phyloP scores from a whole-genome alignment of 1,140 invertebrate species.

The Catajapyx aquilonaris region DNA sequence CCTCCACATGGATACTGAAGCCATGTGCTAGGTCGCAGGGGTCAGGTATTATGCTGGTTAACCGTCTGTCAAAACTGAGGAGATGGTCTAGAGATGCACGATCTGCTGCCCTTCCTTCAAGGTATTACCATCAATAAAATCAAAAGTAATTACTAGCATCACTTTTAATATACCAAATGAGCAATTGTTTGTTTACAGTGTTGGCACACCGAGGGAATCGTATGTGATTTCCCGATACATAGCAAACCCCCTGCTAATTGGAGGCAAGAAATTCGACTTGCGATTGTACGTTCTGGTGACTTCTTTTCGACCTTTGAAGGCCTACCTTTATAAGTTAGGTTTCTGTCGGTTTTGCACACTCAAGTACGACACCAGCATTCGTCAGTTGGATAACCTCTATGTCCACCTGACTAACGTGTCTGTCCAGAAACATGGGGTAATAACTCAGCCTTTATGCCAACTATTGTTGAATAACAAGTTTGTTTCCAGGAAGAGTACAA shows the following conservation, averaged over 20 bases:
- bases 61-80: conserved; percentile 69
- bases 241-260: conserved; percentile 62
- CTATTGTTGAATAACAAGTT: too few species aligned
- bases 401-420: conserved; percentile 72
- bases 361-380: conserved; percentile 44
- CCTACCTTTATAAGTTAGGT: conserved; percentile 51
- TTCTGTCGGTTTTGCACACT: conserved; percentile 71
- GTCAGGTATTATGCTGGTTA: conserved; percentile 69
- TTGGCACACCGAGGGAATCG: conserved; percentile 50
- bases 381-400: conserved; percentile 65
- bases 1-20: conserved; percentile 95
- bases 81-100: conserved; percentile 69
- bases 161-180: too few species aligned
- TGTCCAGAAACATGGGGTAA: conserved; percentile 67
- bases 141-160: too few species aligned
- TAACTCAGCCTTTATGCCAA: too few species aligned
- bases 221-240: conserved; percentile 80
- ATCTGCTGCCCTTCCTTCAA: too few species aligned
- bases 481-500: conserved; percentile 79
- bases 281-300: conserved; percentile 65
- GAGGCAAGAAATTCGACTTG: conserved; percentile 77
- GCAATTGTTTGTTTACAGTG: too few species aligned
- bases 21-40: conserved; percentile 82
- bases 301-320: conserved; percentile 61
- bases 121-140: too few species aligned